Base-by-base conservation (phyloP, 2,888 invertebrate species). In the Mongoloraphidia duomilia region DNA sequence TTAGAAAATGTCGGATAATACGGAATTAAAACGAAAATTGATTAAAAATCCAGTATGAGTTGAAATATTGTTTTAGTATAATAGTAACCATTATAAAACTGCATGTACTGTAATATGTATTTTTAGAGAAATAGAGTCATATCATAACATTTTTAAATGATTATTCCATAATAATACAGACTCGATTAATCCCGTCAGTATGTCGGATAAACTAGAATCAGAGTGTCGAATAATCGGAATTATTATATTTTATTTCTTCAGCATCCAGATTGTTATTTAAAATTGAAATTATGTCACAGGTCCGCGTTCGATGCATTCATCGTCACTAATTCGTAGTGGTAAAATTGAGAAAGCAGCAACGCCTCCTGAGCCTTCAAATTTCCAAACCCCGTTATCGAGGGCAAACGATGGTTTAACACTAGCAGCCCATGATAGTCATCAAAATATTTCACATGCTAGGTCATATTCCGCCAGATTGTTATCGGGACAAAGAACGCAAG, bases 281-380 rank as follows among this genome's bases (percentile, higher is more conserved):
- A 34, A 34, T 50, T 39, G 43, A 34, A 46, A 49, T 49, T 50
- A 51, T 54, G 52, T 51, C 49, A 9, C 40, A 68, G 67, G 68
- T 61, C 66, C 67, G 2, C 63, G 67, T 37, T 64, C 59, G 50
- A 62, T 65, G 60, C 65, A 65, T 55, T 59, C 67, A 39, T 65
- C 67, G 11, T 63, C 66, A 1, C 51, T 66, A 26, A 40, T 67
- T 12, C 60, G 67, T 6, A 46, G 54, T 51, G 63, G 64, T 44
- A 66, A 67, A 53, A 57, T 58, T 26, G 65, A 66, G 52, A 62
- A 63, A 11, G 62, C 63, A 50, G 55, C 60, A 9, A 63, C 66
- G 5, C 66, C 67, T 0, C 62, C 62, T 9, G 59, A 46, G 33
- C 40, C 36, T 13, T 34, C 46, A 26, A 36, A 46, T 34, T 46